A percentile compares a stretch with the other conserved stretches of the same genome.
phyloP scores from a whole-genome alignment of 2,797 vertebrate genomes.

The Chelon labrosus region DNA sequence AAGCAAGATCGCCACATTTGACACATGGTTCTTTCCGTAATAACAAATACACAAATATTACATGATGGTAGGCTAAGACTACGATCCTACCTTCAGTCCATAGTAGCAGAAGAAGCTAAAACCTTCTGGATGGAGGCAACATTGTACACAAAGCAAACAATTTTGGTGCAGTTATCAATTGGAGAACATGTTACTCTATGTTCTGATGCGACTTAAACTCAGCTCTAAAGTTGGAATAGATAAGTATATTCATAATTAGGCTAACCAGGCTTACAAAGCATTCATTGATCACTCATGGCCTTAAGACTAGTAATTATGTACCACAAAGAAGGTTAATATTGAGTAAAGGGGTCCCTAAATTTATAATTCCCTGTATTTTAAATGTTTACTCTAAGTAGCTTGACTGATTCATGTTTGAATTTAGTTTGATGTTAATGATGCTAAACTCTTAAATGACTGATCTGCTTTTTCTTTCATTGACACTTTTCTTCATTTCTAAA shows the following conservation, averaged over 20 bases:
- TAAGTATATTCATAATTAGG: background rate
- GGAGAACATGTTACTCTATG: background rate
- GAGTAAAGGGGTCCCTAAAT: background rate
- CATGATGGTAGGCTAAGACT: background rate
- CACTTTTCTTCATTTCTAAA: no score
- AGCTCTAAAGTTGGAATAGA: background rate
- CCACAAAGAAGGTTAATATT: background rate
- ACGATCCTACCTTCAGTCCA: background rate
- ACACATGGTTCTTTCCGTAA: slow-evolving; percentile 11
- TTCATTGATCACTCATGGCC: background rate
- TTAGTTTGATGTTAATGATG: background rate
- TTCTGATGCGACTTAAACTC: background rate
- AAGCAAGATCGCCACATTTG: slow-evolving; percentile 26
- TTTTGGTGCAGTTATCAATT: background rate
- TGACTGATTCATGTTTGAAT: background rate
- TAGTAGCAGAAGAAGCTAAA: background rate
- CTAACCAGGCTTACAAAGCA: background rate
- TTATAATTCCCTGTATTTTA: background rate
- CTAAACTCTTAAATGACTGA: background rate
- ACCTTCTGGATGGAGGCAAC: background rate
- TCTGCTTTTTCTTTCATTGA: no score
- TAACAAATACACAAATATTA: slow-evolving; percentile 11
- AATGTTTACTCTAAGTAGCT: background rate
- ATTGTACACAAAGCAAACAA: background rate
- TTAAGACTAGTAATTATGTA: background rate